Evolutionary conservation across 1,140 invertebrate species (phyloP), one percentile per base, ranked within the genome.

Genomic region (Megathymus violae): DNA sequence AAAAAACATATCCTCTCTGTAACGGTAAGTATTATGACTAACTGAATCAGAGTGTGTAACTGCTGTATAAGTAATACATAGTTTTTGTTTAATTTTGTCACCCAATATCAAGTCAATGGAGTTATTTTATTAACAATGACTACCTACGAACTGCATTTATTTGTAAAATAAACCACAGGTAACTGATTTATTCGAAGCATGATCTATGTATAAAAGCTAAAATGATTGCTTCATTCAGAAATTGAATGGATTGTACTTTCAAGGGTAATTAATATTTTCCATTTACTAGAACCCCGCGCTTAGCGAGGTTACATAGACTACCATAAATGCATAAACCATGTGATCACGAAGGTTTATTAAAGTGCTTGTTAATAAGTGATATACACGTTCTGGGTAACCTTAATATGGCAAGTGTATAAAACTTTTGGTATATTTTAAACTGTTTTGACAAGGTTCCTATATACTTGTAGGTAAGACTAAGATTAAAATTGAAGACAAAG

Each of bases 211-310:
- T 58, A 16, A 48, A 51, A 31, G 27, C 27, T 31, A 9, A 2
- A 31, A 27, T 22, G 51, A 67, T 7, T 60, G 15, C 15, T n/a
- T 63, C 50, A 52, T 59, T 50, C 52, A 64, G 64, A 62, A 62
- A 48, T 7, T 41, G 17, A 62, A 46, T 52, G 48, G 17, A 62
- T 65, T 71, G 34, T 51, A 34, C 41, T 50, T 68, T 73, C 66
- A 74, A 74, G 69, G 71, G 69, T 79, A 78, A 62, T 38, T 64
- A 54, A 70, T 67, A 67, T 67, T 67, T 73, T 77, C 62, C 71
- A 78, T 67, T 76, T 38, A 62, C 62, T 47, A 48, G 69, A 41
- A 63, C 65, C 70, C 65, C 75, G 74, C 71, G 52, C 67, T 67
- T 64, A 61, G 46, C 65, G 69, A 80, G 69, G 75, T 68, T 71